Base-by-base conservation (phyloP, 2,888 invertebrate genomes). In the Bembecia ichneumoniformis region DNA sequence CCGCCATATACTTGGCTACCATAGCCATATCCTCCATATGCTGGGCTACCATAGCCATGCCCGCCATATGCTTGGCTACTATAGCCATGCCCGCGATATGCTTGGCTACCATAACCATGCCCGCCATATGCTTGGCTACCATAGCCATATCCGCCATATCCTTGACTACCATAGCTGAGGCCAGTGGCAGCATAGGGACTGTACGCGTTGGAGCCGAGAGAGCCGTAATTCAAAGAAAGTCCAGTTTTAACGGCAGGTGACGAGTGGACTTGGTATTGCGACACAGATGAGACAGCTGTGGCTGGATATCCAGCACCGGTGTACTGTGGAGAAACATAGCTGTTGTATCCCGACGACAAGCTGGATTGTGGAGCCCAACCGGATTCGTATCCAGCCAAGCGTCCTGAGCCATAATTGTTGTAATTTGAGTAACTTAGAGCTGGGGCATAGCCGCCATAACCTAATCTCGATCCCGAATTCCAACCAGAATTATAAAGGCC, bases 21-120 rank as follows among this genome's bases (percentile, higher is more conserved):
- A 1, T 58, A 56, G 16, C 56, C 56, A 52, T 62, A 58, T 17
- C 59, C 56, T 2, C 52, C 40, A 52, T 58, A 53, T 3, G 52
- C 54, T 15, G 57, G 57, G n/a, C 60, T 58, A 20, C 55, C 55
- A 1, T 58, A 56, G 16, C 57, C 56, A 52, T 62, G 58, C 16
- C 59, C 56, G 3, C 52, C 40, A 52, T 58, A 53, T 3, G 51
- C 54, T 15, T 58, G 57, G 13, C 60, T 58, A 20, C 55, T 54
- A 1, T 58, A 56, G 16, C 56, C 56, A 52, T 62, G 58, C 16
- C 59, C 56, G 3, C 52, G 35, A 52, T 58, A 53, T 3, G 52
- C 54, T 15, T 58, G 57, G n/a, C 60, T 58, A 20, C 55, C 55
- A 1, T 58, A 56, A 14, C 57, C 56, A 52, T 62, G 58, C 16